Percentiles rank a stretch among this genome's conserved stretches.
Evolutionary conservation across 2,888 invertebrate genomes (phyloP).

Genomic region (Thecophora atra): DNA sequence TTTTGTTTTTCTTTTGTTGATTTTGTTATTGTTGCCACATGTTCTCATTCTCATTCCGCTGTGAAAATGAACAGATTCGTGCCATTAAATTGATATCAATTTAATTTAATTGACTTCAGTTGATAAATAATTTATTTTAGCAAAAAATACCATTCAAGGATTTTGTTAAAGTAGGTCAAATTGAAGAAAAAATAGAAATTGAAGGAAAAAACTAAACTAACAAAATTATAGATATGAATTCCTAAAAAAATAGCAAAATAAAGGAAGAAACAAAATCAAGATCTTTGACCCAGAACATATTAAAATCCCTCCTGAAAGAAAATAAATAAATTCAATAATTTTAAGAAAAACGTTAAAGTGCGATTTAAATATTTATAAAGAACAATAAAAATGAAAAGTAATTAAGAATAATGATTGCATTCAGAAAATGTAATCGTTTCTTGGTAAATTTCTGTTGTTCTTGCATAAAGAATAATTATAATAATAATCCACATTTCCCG

Average conservation of each 20-base stretch:
- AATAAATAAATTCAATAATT: no score
- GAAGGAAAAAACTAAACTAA: not conserved
- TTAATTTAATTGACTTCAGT: not conserved
- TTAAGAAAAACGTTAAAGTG: no score
- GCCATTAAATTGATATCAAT: not conserved
- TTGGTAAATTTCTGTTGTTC: no score
- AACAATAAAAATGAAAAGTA: no score
- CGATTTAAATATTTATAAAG: no score
- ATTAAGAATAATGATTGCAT: no score
- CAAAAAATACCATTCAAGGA: not conserved
- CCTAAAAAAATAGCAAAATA: not conserved
- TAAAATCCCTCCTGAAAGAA: no score
- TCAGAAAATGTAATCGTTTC: no score
- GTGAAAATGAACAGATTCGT: not conserved
- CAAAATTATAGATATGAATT: not conserved
- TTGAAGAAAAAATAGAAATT: not conserved
- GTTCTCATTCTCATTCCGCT: not conserved
- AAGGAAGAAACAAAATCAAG: not conserved
- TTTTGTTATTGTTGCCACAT: constrained; percentile 17
- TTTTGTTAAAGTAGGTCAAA: not conserved
- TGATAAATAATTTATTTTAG: not conserved
- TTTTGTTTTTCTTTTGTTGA: no score
- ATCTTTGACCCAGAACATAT: no score
- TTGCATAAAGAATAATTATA: no score
- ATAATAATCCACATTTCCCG: no score